Evolutionary conservation across 2,888 invertebrate genomes (phyloP), one percentile per base, ranked within the genome.

Genomic region (Drosophila multiciliata): DNA sequence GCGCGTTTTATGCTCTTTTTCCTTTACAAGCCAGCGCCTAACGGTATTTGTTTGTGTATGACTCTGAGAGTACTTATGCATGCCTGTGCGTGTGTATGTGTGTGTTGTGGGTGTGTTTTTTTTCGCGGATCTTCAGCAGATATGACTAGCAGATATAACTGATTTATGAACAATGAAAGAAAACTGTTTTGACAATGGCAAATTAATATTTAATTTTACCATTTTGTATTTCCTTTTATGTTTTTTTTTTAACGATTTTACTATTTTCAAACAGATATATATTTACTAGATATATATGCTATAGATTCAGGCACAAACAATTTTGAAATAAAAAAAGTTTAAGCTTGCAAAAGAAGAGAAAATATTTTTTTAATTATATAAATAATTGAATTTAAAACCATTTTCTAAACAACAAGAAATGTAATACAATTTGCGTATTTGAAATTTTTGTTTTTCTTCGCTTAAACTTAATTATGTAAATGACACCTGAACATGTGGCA

Each of bases 11-110:
- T 80, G 52, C 62, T 65, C 59, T 73, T 72, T 69, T 75, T 66
- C 65, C 68, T 76, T 86, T 80, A 73, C 70, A 75, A 71, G n/a
- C n/a, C n/a, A n/a, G 53, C 66, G 69, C 63, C 73, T 86, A 86
- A 89, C 83, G 81, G 83, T 72, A 40, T 65, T 67, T 53, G 32
- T 50, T 29, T 17, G 35, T 42, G 26, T 42, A 45, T 70, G 49
- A 36, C 11, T 40, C 53, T 48, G 42, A n/a, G 36, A 49, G 49
- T 33, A 52, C 11, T 17, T 49, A 35, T 15, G 26, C 42, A 17
- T 58, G 32, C 11, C 38, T 7, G 2, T 52, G 29, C 17, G 33
- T 54, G 23, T 58, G 48, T 55, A 26, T 23, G 26, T 61, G 33
- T 40, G 49, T 63, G 33, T n/a, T 17, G 20, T 48, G 48, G 17